Percentiles rank a stretch among this genome's conserved stretches.
Conservation (phyloP, 2,113 vertebrate genomes). For the Apodemus sylvaticus region DNA sequence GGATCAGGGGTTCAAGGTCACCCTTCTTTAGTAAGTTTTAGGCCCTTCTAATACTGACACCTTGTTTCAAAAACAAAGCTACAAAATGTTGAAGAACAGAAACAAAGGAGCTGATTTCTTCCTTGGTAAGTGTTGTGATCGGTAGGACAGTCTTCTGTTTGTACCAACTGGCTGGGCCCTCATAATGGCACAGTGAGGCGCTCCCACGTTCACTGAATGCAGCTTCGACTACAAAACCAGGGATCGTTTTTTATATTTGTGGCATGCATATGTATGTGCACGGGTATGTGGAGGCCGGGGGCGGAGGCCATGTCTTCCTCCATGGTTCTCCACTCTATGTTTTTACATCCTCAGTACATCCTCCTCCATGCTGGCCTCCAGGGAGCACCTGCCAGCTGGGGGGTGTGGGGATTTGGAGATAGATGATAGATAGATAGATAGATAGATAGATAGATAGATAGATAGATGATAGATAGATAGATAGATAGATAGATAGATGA, state of each 20-base stretch:
- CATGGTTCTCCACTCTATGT: neutral
- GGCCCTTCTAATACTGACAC: neutral
- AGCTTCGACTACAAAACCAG: neutral
- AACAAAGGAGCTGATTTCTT: neutral
- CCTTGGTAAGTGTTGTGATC: neutral
- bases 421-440: neutral
- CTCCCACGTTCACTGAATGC: neutral
- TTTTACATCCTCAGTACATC: too few relatives aligned
- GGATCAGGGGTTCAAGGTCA: neutral
- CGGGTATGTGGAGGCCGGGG: too few relatives aligned
- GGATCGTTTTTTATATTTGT: neutral
- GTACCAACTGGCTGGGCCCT: neutral
- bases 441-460: too few relatives aligned
- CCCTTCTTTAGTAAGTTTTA: neutral
- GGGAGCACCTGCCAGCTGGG: neutral
- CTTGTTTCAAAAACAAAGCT: neutral
- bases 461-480: too few relatives aligned
- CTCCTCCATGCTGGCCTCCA: neutral
- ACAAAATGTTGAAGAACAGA: neutral
- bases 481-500: too few relatives aligned
- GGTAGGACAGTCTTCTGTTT: neutral
- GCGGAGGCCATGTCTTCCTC: too few relatives aligned
- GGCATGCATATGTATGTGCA: rapidly evolving
- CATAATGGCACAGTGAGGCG: neutral
- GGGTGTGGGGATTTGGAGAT: conserved; percentile 53